phyloP scores from a whole-genome alignment of 2,797 vertebrate genomes.

The Sarcophilus harrisii region DNA sequence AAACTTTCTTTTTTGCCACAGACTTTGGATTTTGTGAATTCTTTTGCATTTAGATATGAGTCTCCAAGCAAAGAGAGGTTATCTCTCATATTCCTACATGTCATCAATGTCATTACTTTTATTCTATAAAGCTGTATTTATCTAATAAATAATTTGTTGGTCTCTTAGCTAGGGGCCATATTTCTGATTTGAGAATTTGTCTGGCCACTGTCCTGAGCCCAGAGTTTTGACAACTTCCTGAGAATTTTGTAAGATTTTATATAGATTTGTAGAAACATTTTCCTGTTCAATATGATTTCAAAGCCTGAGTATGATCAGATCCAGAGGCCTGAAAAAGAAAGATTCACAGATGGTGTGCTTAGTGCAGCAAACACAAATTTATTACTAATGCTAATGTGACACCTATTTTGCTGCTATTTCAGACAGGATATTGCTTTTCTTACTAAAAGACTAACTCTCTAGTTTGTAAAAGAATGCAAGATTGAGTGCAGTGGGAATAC shows the following conservation, averaged over 20 bases:
- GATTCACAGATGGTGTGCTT: neutral
- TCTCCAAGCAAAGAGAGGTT: no score
- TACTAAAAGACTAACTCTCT: neutral
- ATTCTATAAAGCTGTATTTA: conserved; percentile 33
- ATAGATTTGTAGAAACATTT: conserved; percentile 4
- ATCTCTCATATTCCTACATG: no score
- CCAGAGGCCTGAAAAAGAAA: neutral
- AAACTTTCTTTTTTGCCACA: no score
- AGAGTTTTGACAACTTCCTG: conserved; percentile 52
- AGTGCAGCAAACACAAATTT: neutral
- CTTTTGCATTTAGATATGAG: no score
- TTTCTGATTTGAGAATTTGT: conserved; percentile 8
- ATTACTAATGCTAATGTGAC: neutral
- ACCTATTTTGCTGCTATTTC: neutral
- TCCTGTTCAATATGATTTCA: neutral
- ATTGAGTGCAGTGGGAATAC: neutral
- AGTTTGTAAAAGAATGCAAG: neutral
- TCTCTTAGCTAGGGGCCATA: neutral
- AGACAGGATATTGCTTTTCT: neutral
- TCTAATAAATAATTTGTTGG: neutral
- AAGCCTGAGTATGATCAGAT: neutral
- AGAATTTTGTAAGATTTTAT: conserved; percentile 29
- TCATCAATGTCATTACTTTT: neutral
- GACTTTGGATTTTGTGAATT: no score
- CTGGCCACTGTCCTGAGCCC: neutral